Percentiles rank a stretch among this genome's conserved stretches.
Conservation (phyloP, 2,797 vertebrate species). For the Tamandua tetradactyla region DNA sequence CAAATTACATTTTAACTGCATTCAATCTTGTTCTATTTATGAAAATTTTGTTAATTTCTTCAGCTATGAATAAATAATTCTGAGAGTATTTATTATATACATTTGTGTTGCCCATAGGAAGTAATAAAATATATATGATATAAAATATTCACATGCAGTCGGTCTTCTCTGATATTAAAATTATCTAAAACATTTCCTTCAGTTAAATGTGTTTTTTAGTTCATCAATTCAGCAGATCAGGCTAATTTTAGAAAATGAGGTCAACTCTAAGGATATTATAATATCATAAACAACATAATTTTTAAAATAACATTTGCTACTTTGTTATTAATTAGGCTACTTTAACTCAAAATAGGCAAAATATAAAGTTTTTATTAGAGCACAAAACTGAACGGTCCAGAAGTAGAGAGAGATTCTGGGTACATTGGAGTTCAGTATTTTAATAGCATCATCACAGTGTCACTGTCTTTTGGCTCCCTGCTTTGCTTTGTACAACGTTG, state of each 20-base stretch:
- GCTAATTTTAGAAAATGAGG: background rate
- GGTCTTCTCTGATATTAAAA: background rate
- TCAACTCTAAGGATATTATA: background rate
- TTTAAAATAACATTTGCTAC: background rate
- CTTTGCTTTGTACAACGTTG: background rate
- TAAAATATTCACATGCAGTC: background rate
- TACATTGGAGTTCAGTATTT: background rate
- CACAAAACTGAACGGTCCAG: background rate
- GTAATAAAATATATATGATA: background rate
- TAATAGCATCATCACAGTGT: background rate
- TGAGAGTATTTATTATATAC: background rate
- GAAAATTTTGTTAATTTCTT: background rate
- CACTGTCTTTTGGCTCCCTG: background rate
- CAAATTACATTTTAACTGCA: background rate
- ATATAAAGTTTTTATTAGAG: background rate
- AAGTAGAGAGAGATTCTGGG: background rate
- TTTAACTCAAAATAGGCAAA: background rate
- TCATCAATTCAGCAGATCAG: background rate
- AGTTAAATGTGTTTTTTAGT: background rate
- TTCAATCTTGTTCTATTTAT: background rate
- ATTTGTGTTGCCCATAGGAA: background rate
- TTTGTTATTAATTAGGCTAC: background rate
- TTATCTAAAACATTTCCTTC: background rate
- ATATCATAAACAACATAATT: background rate
- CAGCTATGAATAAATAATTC: background rate